Evolutionary conservation across 2,797 vertebrate genomes (phyloP), one percentile per base, ranked within the genome.

Genomic region (Pipistrellus nathusii): DNA sequence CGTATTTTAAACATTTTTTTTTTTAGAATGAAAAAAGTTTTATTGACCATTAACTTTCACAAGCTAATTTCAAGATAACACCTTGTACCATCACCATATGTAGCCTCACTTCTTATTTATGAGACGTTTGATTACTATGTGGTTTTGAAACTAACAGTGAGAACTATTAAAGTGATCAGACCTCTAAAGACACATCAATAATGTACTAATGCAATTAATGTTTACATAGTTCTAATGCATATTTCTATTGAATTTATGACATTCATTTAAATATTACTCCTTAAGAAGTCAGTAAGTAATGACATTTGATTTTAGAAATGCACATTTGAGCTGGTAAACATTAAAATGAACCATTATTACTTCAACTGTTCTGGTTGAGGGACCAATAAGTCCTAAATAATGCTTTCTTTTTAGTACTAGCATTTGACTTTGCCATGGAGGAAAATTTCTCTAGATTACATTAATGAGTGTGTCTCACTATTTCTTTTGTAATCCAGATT

Each of bases 1-100:
- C 30, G 77, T 89, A 64, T 92, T 96, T 86, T 32, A 82, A 94
- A 95, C 83, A 76, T 72, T 35, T 35, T 9, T 44, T 44, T 44
- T 41, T 41, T 41, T 94, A 64, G 25, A 80, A 30, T 90, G 38
- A 64, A 94, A 88, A 59, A 91, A 18, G 1, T 14, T 80, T 75
- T 91, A 86, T 81, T 91, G 21, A 80, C 23, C 21, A 96, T 94
- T 73, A 91, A 71, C 27, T 90, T 88, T 93, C 86, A 78, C 51
- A 95, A 86, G 38, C 2, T 73, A 35, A 23, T 88, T 95, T 96
- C 20, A 88, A 73, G 68, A 32, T 62, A 89, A 13, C 14, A 66
- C 27, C n/a, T 91, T 81, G 2, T 27, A 41, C 10, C 88, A 44
- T 32, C 53, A 53, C 80, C 80, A 75, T 35, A 2, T 82, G 15